Conservation (phyloP, 2,888 invertebrate genomes). For the Electrophaes corylata region DNA sequence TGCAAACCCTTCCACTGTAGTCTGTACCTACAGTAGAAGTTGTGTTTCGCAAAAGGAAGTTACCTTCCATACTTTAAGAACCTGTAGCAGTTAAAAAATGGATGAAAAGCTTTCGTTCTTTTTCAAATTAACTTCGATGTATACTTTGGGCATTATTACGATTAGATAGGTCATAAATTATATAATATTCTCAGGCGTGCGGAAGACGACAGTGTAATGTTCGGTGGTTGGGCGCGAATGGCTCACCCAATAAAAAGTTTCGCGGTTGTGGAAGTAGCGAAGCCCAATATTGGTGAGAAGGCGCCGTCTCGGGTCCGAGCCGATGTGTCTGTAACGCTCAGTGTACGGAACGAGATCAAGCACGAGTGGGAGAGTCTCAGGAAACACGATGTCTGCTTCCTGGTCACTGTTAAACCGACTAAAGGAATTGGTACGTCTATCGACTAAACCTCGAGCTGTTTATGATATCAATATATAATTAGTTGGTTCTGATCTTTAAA, state of each 20-base stretch:
- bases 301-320: conserved; percentile 98
- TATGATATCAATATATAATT: neutral
- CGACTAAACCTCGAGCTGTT: neutral
- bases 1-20: too few species aligned
- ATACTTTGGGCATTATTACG: too few species aligned
- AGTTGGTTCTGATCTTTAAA: neutral
- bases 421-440: conserved; percentile 88
- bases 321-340: conserved; percentile 96
- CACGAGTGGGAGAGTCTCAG: conserved; percentile 98
- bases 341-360: conserved; percentile 95
- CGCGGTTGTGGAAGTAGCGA: conserved; percentile 97
- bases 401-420: conserved; percentile 95
- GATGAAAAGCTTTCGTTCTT: too few species aligned
- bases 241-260: conserved; percentile 97
- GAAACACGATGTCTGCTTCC: conserved; percentile 99
- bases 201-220: conserved; percentile 93
- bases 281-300: conserved; percentile 96
- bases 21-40: too few species aligned
- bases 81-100: too few species aligned
- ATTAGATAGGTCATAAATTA: neutral
- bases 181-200: conserved; percentile 85
- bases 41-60: too few species aligned
- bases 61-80: neutral
- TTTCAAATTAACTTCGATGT: too few species aligned
- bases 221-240: conserved; percentile 99